Evolutionary conservation across 2,888 invertebrate species (phyloP), one percentile per base, ranked within the genome.

Genomic region (Geotrupes spiniger): DNA sequence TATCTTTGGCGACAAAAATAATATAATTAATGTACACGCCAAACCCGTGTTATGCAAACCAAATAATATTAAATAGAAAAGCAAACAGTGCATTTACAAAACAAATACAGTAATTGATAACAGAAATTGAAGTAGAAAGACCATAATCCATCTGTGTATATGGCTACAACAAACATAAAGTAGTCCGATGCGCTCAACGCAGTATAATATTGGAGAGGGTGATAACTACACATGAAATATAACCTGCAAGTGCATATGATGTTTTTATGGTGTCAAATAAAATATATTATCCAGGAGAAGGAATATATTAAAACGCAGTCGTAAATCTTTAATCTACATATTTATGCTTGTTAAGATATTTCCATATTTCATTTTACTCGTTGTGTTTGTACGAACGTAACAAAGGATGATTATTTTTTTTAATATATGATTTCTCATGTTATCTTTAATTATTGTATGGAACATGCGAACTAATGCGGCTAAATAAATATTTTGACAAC

Each of bases 221-320:
- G 65, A 66, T 65, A 64, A 66, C 61, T 64, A 61, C 62, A 59
- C 50, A 66, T 71, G 70, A 71, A 71, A 69, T 70, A 71, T 71
- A 57, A 64, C 60, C 63, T 56, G 68, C 71, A 71, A 71, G 71
- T 71, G 71, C 64, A 64, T 62, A 61, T 71, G 71, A 71, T 69
- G 68, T 69, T 71, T 71, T 71, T 71, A 69, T 68, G 64, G 65
- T 63, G 65, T 60, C 64, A 66, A 65, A 68, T 68, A 64, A 65
- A 68, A 69, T 69, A 67, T 68, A 64, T 66, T 63, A 63, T 63
- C 61, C 57, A 59, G 57, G 63, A 59, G 64, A 65, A 63, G 63
- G 64, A 65, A 64, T 66, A 65, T 64, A 66, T 66, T 68, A 65
- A 62, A 25, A 38, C 37, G 25, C 28, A 31, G 25, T 40, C 45